Conservation (phyloP, 1,140 invertebrate genomes). For the Drosophila leontia region DNA sequence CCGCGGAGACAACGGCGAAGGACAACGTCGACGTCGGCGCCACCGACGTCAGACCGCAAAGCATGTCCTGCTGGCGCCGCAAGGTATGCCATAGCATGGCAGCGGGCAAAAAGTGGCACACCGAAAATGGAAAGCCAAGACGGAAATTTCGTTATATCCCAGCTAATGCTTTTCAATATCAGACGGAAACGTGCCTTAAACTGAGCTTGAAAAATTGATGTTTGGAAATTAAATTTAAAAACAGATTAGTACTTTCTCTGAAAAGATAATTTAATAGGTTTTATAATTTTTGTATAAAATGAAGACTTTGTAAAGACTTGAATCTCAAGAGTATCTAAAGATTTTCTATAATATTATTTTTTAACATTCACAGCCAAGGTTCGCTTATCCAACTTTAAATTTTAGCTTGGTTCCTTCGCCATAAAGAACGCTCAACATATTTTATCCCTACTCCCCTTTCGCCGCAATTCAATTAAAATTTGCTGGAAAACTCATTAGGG, state of each 20-base stretch:
- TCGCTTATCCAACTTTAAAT: constrained; percentile 2
- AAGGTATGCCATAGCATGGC: constrained; percentile 53
- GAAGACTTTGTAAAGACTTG: neutral
- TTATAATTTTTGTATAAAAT: neutral
- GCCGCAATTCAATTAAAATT: constrained; percentile 71
- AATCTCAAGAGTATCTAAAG: neutral
- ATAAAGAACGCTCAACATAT: constrained; percentile 10
- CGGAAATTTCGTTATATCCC: constrained; percentile 38
- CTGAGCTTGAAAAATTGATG: neutral
- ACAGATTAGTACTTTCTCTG: neutral
- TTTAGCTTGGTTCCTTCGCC: neutral
- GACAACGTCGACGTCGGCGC: constrained; percentile 1
- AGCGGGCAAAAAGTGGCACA: constrained; percentile 23
- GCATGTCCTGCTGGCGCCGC: constrained; percentile 53
- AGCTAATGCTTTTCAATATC: constrained; percentile 35
- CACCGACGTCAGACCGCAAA: constrained; percentile 34
- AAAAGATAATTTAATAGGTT: neutral
- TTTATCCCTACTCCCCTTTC: neutral
- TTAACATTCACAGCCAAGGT: neutral
- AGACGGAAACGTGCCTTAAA: constrained; percentile 13
- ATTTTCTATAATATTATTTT: neutral
- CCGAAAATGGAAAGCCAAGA: constrained; percentile 11
- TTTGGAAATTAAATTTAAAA: constrained; percentile 9
- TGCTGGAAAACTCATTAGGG: constrained; percentile 60
- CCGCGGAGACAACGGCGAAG: constrained; percentile 15